Base-by-base conservation (phyloP, 2,113 vertebrate genomes). In the Leptocoma aspasia region DNA sequence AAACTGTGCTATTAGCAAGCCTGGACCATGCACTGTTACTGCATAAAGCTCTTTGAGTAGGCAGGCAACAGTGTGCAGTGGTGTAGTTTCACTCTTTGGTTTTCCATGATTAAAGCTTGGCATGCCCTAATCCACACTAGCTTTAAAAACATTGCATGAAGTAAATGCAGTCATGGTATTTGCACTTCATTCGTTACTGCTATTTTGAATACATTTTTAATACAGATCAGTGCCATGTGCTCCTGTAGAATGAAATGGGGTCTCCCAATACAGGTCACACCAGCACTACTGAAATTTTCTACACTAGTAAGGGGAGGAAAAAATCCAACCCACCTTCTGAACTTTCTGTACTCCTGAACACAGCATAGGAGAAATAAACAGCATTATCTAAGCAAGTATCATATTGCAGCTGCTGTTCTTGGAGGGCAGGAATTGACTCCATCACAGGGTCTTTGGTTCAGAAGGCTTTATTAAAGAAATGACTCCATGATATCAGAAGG, bases 291-390 rank as follows among this genome's bases (percentile, higher is more conserved):
- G 22, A 65, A 56, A 81, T 72, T 57, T 83, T 72, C 42, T 27
- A 61, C 7, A 45, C 9, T 6, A 1, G 1, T 10, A 31, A 70
- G 15, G 31, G 1, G 2, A 81, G 11, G 8, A 64, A 56, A 41
- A 84, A 69, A 39, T 2, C 9, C 20, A 7, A 22, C 10, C 3
- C 11, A 18, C 9, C 26, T 61, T 64, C 41, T 53, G 22, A 22
- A 28, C 24, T 15, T 42, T 53, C 47, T 66, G 49, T 44, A 33
- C 19, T 50, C 24, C 57, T 53, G 11, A 49, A 59, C 57, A 80
- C 41, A 64, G 31, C 11, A 47, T 9, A 75, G 41, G 28, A 30
- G 16, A 78, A 69, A 68, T 11, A 70, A 39, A 76, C 6, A 1
- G 3, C 7, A 72, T 60, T 39, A 66, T 8, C 9, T 41, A 80